phyloP scores from a whole-genome alignment of 2,888 invertebrate genomes.

The Argyresthia goedartella region DNA sequence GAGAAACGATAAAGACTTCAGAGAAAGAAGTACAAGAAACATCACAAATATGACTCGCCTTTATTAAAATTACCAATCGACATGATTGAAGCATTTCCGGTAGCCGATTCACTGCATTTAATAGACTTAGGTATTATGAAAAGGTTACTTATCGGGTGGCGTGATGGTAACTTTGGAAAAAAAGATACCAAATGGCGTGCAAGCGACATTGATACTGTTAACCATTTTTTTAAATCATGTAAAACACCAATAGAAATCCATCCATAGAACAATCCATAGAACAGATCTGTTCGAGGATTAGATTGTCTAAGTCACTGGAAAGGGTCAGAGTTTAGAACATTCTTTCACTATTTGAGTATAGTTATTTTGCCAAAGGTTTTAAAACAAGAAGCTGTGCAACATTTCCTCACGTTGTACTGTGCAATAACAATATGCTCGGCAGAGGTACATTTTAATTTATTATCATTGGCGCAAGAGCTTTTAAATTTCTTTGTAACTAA shows the following conservation, averaged over 20 bases:
- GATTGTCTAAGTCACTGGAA: constrained; percentile 13
- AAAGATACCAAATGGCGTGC: constrained; percentile 13
- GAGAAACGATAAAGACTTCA: constrained; percentile 15
- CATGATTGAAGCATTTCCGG: constrained; percentile 18
- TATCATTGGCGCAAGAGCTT: constrained; percentile 11
- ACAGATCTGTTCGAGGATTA: constrained; percentile 11
- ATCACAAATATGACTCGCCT: constrained; percentile 17
- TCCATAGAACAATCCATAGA: too few species aligned
- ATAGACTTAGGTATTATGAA: constrained; percentile 20
- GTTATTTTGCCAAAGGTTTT: constrained; percentile 12
- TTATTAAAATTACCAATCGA: constrained; percentile 14
- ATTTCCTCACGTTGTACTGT: constrained; percentile 13
- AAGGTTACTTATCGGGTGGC: constrained; percentile 13
- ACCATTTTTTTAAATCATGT: constrained; percentile 5
- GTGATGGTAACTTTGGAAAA: constrained; percentile 15
- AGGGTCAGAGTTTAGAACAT: constrained; percentile 13
- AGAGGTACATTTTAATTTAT: constrained; percentile 7
- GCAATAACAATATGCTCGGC: constrained; percentile 14
- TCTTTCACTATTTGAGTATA: constrained; percentile 14
- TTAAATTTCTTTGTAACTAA: constrained; percentile 12
- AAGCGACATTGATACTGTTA: constrained; percentile 9
- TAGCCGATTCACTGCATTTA: constrained; percentile 17
- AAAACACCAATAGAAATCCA: constrained; percentile 14
- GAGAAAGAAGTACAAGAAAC: constrained; percentile 13
- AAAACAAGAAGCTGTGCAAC: constrained; percentile 5